Evolutionary conservation across 2,113 vertebrate genomes (phyloP), one percentile per base, ranked within the genome.

Genomic region (Forbesichthys agassizii): DNA sequence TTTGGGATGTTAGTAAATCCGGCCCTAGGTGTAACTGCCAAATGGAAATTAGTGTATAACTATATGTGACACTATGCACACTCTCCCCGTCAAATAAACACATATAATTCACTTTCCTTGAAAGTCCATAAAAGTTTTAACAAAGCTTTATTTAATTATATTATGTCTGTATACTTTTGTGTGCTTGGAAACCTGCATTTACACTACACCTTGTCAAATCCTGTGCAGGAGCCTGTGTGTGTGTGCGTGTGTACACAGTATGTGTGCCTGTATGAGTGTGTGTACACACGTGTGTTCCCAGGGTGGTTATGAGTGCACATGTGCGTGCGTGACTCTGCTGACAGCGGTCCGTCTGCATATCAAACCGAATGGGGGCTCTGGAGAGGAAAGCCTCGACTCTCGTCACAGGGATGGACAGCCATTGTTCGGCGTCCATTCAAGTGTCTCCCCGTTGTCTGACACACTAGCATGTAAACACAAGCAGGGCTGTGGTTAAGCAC

Each of bases 91-190:
- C 33, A 47, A 6, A 47, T 2, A 4, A 61, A 12, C 13, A 14
- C 10, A 84, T 80, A 71, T 85, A 63, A 71, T 66, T 77, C 73
- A 79, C 54, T 75, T 80, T 76, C 78, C 73, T 78, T 66, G 75
- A 79, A 77, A 52, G 64, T 46, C 78, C 64, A 47, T 75, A 67
- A 78, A 71, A 82, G 73, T 72, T 80, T 60, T 14, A 54, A 72
- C 75, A 54, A 73, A 74, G 84, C 27, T 27, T 27, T 27, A 27
- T 27, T 27, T 27, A 27, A 27, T 27, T 27, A 27, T 27, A 27
- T 20, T 20, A 20, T 42, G 36, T 42, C 5, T 42, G 36, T 42
- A 8, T 42, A 8, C 36, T 5, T 42, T 5, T 42, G 36, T 7
- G 36, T 42, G 36, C 7, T 1, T 52, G 33, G 20, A 20, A 20